These are phyloP conservation scores for Tenrec ecaudatus DNA, from an alignment of 2,113 vertebrate species.

Conservation along the genomic window DNA sequence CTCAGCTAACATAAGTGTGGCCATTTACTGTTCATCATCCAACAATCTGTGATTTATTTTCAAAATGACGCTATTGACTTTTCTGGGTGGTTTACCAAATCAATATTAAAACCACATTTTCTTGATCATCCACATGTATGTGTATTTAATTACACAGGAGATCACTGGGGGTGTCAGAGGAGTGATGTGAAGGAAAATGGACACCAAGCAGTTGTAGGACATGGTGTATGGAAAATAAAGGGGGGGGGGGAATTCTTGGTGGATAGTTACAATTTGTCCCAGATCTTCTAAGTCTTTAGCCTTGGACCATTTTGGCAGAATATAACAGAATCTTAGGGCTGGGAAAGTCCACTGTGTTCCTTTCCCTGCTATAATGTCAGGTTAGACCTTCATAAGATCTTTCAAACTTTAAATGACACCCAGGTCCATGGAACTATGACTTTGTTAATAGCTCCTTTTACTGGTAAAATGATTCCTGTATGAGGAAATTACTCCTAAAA, in stretches of 20 bases:
- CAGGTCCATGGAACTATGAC: neutral
- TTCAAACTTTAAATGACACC: conserved; percentile 11
- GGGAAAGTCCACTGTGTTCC: conserved; percentile 17
- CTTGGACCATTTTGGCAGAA: neutral
- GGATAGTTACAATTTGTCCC: conserved; percentile 11
- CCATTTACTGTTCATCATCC: conserved; percentile 56
- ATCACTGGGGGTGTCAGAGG: conserved; percentile 32
- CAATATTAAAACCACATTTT: conserved; percentile 77
- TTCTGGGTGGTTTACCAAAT: conserved; percentile 66
- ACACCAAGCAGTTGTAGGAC: neutral
- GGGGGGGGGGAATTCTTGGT: neutral
- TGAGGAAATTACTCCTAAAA: neutral
- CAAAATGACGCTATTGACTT: conserved; percentile 35
- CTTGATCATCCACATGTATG: conserved; percentile 52
- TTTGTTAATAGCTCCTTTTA: neutral
- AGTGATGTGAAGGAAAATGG: conserved; percentile 34
- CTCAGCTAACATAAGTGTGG: conserved; percentile 10
- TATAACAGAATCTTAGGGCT: neutral
- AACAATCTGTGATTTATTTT: conserved; percentile 77
- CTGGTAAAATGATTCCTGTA: neutral
- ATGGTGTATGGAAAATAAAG: neutral
- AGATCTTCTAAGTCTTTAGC: neutral
- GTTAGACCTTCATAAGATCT: conserved; percentile 31
- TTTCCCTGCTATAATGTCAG: conserved; percentile 58
- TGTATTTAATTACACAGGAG: conserved; percentile 12